Evolutionary conservation across 2,113 vertebrate genomes (phyloP), one percentile per base, ranked within the genome.

Genomic region (Orientallactaga bullata): DNA sequence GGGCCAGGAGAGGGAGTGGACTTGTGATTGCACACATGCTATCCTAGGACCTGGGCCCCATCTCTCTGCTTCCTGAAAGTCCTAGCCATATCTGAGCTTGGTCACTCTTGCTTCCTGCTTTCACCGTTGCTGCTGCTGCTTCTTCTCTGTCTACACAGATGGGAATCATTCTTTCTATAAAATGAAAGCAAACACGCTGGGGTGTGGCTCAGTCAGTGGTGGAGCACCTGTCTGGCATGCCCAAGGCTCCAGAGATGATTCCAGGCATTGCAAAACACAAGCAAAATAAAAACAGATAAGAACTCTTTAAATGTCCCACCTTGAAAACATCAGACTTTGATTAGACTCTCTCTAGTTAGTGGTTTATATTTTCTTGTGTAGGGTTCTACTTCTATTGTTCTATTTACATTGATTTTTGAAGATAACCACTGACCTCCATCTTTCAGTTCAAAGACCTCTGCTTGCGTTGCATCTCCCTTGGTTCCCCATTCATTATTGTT

Each of bases 361-460:
- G 42, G 32, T 63, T 79, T 96, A 21, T 60, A 63, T 85, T 89
- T 78, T 66, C 60, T 77, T 85, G 39, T 35, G 47, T 7, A 32
- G 23, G 20, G 66, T 77, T 89, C 68, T 39, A 35, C 32, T 47
- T 90, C 69, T n/a, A 42, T 1, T 55, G 73, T 37, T 85, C 73
- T 80, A 74, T 37, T 79, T 83, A 79, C 60, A 72, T 51, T 60
- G 66, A 72, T 74, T 82, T n/a, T 74, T 63, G 24, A 87, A 78
- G 37, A 35, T 20, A 94, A 37, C 28, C 6, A 7, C 1, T 74
- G 65, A 21, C 76, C 2, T 69, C 6, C 39, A 84, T 23, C 60
- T 83, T 89, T 72, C 72, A 88, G 39, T 47, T 35, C 37, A 73
- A 39, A 88, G 61, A 15, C 42, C 60, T 71, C 65, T 90, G 28